Evolutionary conservation across 2,113 vertebrate species (phyloP), one percentile per base, ranked within the genome.

Genomic region (Panthera uncia): DNA sequence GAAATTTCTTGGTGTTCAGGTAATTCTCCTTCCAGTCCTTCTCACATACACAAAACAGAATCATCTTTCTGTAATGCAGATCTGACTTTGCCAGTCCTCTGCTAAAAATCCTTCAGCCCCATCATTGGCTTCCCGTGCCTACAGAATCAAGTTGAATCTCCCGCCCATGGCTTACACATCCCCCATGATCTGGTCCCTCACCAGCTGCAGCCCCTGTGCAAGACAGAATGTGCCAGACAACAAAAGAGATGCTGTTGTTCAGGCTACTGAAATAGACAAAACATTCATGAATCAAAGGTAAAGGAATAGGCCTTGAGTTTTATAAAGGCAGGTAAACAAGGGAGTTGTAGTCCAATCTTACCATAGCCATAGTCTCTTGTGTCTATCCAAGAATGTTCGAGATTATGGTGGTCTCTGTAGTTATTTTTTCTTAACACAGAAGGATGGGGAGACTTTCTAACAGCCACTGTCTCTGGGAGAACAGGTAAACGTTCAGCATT

Each of bases 311-410:
- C 1, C 21, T 94, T 23, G 31, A 8, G 13, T 87, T 80, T 85
- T 36, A 45, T 4, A n/a, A 29, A 61, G 13, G n/a, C 61, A 87
- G 29, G 27, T 52, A 76, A 83, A 52, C 16, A 27, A 83, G 31
- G 14, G 12, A 80, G 48, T 45, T 7, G 0, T n/a, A 25, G 3
- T 3, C 25, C 71, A 36, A 61, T 73, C 27, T 45, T 33, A 33
- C 0, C 5, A 52, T 81, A 82, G n/a, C 82, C 78, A 78, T 6
- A 45, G 45, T 45, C 45, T 45, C 45, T 45, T 33, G 50, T 18
- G 18, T 38, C 29, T n/a, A 27, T 18, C 2, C 19, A 68, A 48
- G 9, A 45, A 23, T 10, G 11, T 15, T 11, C 0, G 0, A 36
- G 31, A 45, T 10, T 18, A 21, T 1, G 2, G 61, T 4, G 12